Base-by-base conservation (phyloP, 2,113 vertebrate species). In the Chaetodon trifascialis region DNA sequence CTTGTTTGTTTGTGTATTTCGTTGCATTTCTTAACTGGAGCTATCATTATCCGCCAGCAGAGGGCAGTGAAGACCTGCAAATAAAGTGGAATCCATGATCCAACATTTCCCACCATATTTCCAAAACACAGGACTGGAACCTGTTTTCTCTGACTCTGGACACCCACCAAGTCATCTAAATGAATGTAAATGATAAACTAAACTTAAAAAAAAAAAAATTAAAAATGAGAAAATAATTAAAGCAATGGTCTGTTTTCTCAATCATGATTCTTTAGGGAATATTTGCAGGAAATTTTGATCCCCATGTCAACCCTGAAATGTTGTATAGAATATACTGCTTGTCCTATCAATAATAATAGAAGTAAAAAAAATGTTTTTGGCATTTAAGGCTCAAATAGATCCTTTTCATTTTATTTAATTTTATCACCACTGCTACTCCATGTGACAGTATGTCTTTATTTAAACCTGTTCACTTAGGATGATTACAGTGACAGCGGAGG, bases 11-110 rank as follows among this genome's bases (percentile, higher is more conserved):
- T 16, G 7, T 66, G 40, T 16, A 3, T 40, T 44, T 15, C 11
- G 5, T 44, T 59, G 21, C 1, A 47, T 62, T 46, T 40, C 11
- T 30, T 19, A 7, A 38, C 7, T 19, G 12, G 0, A 38, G 15
- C 0, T 30, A n/a, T 52, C 8, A 47, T 15, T 1, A 34, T 62
- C 44, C 52, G 19, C 77, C 88, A 85, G 9, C 52, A 90, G 91
- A 87, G 83, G 86, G 81, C 77, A 7, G 34, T 72, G 11, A 84
- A 80, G 71, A 77, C 73, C 19, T 62, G 0, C 25, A 68, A 36
- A 15, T 14, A n/a, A 49, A 1, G 12, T 42, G 5, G 42, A 2
- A 60, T 17, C 17, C 2, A 66, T 36, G 21, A n/a, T 55, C 7
- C 2, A 5, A 34, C 36, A 15, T 19, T 10, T 16, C 14, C 11